Base-by-base conservation (phyloP, 2,888 invertebrate species). In the Osedax fenrisi region DNA sequence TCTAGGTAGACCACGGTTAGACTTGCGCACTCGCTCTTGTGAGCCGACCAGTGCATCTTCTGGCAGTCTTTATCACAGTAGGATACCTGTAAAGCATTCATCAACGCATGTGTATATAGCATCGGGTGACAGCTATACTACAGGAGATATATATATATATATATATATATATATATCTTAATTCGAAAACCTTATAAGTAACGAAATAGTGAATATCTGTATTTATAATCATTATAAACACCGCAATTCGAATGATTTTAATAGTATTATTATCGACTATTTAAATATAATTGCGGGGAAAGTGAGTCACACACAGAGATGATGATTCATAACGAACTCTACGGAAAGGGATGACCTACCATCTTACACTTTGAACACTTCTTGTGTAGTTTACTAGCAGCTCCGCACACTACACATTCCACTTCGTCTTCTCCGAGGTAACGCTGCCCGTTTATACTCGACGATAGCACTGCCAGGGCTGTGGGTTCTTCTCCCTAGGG, bases 21-120 rank as follows among this genome's bases (percentile, higher is more conserved):
- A 41, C 41, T 41, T 41, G 5, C 17, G 17, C 84, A 84, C 75
- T 81, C 80, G 74, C 82, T 83, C 77, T 87, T 87, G 80, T 87
- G 87, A 3, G 85, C 83, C 41, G 82, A 79, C 87, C 87, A 88
- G 79, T 87, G 95, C 68, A 95, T 86, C 78, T 92, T 89, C 84
- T 98, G 97, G 83, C 98, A 98, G 81, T 91, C 90, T 76, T 91
- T 88, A 85, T 93, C 91, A 86, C 97, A 98, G 83, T 98, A 98
- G 83, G 91, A 90, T 72, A 92, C 92, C 75, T 83, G 78, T n/a
- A 75, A 72, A 74, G 66, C 41, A n/a, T n/a, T n/a, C n/a, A n/a
- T n/a, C n/a, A n/a, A n/a, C n/a, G n/a, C n/a, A n/a, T n/a, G n/a
- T n/a, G n/a, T n/a, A n/a, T n/a, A n/a, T n/a, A n/a, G n/a, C n/a